Conservation (phyloP, 64 coral and sea anemone species). For the Actinia equina region DNA sequence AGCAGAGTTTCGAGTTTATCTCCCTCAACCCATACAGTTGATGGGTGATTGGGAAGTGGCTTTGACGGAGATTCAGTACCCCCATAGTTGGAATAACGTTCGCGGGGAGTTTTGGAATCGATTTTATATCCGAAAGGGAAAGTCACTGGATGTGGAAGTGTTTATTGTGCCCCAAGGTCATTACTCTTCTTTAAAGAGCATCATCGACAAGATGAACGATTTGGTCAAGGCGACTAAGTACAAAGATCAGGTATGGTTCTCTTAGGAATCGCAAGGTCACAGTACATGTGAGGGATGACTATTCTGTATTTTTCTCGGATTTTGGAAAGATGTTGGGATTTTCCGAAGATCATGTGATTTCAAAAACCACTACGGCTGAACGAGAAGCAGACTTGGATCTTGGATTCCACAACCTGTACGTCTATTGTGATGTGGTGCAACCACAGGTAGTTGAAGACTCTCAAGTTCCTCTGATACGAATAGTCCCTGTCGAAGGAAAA, state of each 20-base stretch:
- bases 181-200: constrained; percentile 20
- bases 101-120: no score
- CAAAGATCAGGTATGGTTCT: neutral
- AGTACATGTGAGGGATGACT: neutral
- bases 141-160: no score
- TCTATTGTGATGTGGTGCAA: neutral
- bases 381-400: constrained; percentile 1
- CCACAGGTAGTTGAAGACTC: neutral
- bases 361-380: neutral
- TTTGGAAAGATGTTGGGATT: neutral
- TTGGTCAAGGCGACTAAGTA: neutral
- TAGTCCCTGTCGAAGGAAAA: neutral
- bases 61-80: no score
- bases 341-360: neutral
- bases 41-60: no score
- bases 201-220: neutral
- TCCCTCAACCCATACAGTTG: no score
- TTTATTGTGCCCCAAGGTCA: no score
- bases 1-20: no score
- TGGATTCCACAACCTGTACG: neutral
- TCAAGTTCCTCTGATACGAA: constrained; percentile 1
- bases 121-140: no score
- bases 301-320: neutral
- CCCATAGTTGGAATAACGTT: no score
- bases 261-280: no score